Evolutionary conservation across 2,888 invertebrate genomes (phyloP).

Genomic region (Himalopsyche kuldschensis): DNA sequence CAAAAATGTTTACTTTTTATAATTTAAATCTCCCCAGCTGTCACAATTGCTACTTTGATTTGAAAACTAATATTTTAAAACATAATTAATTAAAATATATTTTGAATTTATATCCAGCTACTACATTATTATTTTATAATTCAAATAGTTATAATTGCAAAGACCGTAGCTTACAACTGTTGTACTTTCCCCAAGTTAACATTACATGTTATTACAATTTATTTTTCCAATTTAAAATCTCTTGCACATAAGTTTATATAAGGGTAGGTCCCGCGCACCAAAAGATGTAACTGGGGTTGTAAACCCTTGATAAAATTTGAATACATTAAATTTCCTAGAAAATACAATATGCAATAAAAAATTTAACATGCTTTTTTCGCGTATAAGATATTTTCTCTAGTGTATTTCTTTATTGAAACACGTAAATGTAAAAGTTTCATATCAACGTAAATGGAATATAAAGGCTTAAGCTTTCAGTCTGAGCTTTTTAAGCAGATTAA

Average conservation of each 20-base stretch:
- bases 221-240: slow-evolving; percentile 40
- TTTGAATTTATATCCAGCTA: too few relatives aligned
- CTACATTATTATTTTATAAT: not conserved
- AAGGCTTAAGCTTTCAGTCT: not conserved
- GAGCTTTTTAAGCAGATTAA: not conserved
- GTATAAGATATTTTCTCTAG: not conserved
- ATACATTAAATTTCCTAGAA: not conserved
- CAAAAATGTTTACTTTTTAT: too few relatives aligned
- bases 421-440: not conserved
- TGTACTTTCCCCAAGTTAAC: not conserved
- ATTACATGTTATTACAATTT: slow-evolving; percentile 28
- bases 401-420: not conserved
- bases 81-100: too few relatives aligned
- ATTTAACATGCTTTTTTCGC: not conserved
- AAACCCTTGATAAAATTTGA: slow-evolving; percentile 2
- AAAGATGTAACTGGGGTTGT: slow-evolving; percentile 3
- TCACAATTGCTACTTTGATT: too few relatives aligned
- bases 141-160: not conserved
- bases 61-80: too few relatives aligned
- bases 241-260: slow-evolving; percentile 27
- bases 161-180: not conserved
- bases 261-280: slow-evolving; percentile 3
- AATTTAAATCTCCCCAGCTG: too few relatives aligned
- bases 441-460: not conserved
- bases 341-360: not conserved